A percentile compares a stretch with the other conserved stretches of the same genome.
Evolutionary conservation across 2,888 invertebrate genomes (phyloP).

Genomic region (Hydroisotoma schaefferi): DNA sequence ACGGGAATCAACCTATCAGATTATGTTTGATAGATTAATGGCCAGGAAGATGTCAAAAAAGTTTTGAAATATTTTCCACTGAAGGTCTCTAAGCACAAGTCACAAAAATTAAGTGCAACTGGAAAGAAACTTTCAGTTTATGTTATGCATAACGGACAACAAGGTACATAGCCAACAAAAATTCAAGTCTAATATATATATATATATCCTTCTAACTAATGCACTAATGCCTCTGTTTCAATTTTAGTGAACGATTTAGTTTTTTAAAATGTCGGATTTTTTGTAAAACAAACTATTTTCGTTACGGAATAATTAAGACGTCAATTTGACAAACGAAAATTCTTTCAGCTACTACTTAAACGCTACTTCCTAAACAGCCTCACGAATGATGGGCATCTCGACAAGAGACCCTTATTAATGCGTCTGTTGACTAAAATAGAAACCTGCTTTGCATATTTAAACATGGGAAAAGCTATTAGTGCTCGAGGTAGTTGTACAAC

Average conservation of each 20-base stretch:
- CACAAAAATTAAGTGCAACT: not conserved
- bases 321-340: slow-evolving; percentile 11
- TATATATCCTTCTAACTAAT: no score
- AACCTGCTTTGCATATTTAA: slow-evolving; percentile 23
- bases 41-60: slow-evolving; percentile 44
- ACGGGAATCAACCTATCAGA: slow-evolving; percentile 48
- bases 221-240: not conserved
- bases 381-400: not conserved
- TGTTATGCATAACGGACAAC: not conserved
- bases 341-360: no score
- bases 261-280: not conserved
- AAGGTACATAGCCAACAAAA: no score
- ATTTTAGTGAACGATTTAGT: not conserved
- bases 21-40: slow-evolving; percentile 50
- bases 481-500: not conserved
- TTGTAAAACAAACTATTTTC: not conserved
- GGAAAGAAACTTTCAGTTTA: not conserved
- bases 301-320: slow-evolving; percentile 8
- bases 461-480: slow-evolving; percentile 19
- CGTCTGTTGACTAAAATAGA: not conserved
- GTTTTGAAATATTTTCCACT: slow-evolving; percentile 36
- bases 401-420: no score
- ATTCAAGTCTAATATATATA: no score
- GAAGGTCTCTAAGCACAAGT: slow-evolving; percentile 10
- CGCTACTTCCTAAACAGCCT: no score